These are phyloP conservation scores for Oscheius sp. DNA, from an alignment of 2,888 invertebrate species.

Conservation along the genomic window DNA sequence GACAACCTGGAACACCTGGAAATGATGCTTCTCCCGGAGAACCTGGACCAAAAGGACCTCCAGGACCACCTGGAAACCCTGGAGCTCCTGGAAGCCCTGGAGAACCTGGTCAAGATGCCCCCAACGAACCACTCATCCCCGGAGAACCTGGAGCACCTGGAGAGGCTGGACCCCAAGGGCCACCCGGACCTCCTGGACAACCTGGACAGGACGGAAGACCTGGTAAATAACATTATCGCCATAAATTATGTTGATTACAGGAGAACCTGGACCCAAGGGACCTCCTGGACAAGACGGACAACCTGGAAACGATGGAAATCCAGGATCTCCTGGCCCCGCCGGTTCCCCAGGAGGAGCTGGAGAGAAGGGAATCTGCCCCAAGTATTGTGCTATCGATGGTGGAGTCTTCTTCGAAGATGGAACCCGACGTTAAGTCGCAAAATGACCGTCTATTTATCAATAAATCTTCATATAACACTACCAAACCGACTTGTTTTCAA, in stretches of 20 bases:
- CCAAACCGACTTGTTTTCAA: no score
- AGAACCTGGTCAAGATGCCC: conserved; percentile 54
- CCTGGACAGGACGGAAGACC: conserved; percentile 58
- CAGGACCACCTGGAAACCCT: conserved; percentile 60
- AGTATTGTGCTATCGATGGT: conserved; percentile 55
- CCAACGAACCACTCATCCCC: conserved; percentile 57
- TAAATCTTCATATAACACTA: no score
- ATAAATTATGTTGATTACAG: no score
- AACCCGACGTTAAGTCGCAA: conserved; percentile 59
- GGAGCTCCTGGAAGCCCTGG: conserved; percentile 58
- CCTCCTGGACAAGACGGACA: conserved; percentile 49
- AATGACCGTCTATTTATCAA: no score
- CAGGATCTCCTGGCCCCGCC: conserved; percentile 51
- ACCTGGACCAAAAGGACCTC: conserved; percentile 42
- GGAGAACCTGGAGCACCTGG: conserved; percentile 60
- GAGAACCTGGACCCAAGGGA: conserved; percentile 58
- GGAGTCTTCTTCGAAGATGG: conserved; percentile 70
- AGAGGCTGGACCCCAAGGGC: conserved; percentile 53
- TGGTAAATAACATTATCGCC: no score
- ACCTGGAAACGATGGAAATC: conserved; percentile 44
- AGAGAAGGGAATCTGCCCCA: conserved; percentile 60
- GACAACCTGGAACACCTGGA: conserved; percentile 52
- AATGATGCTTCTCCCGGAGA: conserved; percentile 37
- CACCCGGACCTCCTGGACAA: conserved; percentile 54
- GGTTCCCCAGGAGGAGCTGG: conserved; percentile 51